Evolutionary conservation across 1,140 invertebrate genomes (phyloP), one percentile per base, ranked within the genome.

Genomic region (Cyclina sinensis): DNA sequence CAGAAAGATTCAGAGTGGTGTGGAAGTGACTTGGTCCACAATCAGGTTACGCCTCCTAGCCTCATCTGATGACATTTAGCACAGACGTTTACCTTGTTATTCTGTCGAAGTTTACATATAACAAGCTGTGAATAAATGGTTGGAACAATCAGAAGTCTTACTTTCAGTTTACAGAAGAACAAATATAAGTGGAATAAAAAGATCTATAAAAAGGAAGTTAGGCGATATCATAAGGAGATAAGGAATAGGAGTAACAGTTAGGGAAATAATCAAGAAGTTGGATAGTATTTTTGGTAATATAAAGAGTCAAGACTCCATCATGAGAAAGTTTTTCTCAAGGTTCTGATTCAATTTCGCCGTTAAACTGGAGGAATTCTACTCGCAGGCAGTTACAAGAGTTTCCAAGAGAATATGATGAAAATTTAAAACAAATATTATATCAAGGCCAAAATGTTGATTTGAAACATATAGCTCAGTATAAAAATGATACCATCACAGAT

Each of bases 281-380:
- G 30, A 82, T 4, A 68, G 54, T 14, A 65, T 21, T 14, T 82
- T 43, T 68, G 80, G 57, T 9, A 82, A 39, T 32, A 39, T 68
- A 24, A 32, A 68, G 27, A 43, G 12, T 11, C 16, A 21, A 18
- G 54, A 82, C 21, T 9, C 1, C 11, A 24, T 82, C 0, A 24
- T 65, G 39, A 39, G 24, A 32, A 82, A 79, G n/a, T 79, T 79
- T 12, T 82, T 16, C 35, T 65, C 54, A 65, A n/a, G 35, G 37
- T 46, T 18, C 9, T 16, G 80, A 82, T 14, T 24, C 54, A 2
- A 46, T 65, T 82, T 39, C 43, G 16, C 54, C 3, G 35, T 21
- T 37, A 62, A 65, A 46, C 16, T 82, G 18, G 79, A 82, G 24
- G 79, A 82, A 24, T 16, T 62, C 7, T 82, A 48, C 21, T 5